A percentile compares a stretch with the other conserved stretches of the same genome.
These are phyloP conservation scores for Psammodynastes pulverulentus DNA, from an alignment of 2,113 vertebrate species.

Conservation along the genomic window DNA sequence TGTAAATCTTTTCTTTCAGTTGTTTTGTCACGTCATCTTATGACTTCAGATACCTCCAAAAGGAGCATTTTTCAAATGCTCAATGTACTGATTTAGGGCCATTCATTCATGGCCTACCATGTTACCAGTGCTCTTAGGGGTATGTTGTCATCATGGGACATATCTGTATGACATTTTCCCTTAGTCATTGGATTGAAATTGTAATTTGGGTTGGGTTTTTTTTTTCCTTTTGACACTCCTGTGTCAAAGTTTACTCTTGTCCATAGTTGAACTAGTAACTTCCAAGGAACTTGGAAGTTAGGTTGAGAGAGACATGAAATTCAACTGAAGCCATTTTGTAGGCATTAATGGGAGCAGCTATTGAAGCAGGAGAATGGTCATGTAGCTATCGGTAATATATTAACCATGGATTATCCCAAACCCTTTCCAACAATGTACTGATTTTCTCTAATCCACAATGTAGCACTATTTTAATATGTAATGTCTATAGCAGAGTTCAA, in stretches of 20 bases:
- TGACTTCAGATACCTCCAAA: slow-evolving; percentile 60
- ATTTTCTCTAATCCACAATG: neutral
- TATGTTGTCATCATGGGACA: neutral
- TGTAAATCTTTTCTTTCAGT: slow-evolving; percentile 80
- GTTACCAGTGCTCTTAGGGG: neutral
- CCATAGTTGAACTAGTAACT: neutral
- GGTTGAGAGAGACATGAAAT: neutral
- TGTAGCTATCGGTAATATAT: neutral
- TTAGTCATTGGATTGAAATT: neutral
- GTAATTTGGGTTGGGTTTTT: neutral
- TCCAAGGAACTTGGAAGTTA: neutral
- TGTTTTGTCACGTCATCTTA: slow-evolving; percentile 74
- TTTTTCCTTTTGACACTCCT: neutral
- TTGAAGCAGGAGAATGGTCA: neutral
- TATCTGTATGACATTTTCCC: neutral
- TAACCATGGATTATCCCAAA: neutral
- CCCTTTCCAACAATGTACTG: neutral
- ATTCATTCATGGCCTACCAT: neutral
- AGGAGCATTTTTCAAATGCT: neutral
- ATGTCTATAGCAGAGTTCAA: neutral
- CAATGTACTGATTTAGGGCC: neutral
- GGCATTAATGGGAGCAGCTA: neutral
- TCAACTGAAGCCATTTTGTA: neutral
- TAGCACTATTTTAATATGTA: neutral
- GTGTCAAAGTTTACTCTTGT: neutral